Conservation (phyloP, 2,888 invertebrate genomes). For the Anorthoa munda region DNA sequence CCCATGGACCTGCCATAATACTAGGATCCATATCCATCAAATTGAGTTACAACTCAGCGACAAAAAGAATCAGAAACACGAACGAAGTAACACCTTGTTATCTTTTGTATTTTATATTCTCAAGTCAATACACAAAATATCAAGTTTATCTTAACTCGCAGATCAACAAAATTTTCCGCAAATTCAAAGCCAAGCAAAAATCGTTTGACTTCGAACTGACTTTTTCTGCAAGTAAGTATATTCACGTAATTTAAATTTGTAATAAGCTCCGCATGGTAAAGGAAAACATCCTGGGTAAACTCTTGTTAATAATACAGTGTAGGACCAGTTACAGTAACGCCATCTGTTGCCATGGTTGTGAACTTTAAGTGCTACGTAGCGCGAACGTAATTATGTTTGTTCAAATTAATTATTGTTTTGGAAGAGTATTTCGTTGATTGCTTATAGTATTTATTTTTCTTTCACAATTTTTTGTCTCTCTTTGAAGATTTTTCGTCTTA, state of each 20-base stretch:
- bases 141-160: conserved; percentile 10
- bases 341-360: conserved; percentile 54
- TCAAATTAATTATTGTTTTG: conserved; percentile 32
- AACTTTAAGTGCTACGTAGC: conserved; percentile 32
- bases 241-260: conserved; percentile 59
- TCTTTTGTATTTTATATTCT: not conserved
- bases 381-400: conserved; percentile 12
- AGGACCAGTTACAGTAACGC: conserved; percentile 35
- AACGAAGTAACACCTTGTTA: not conserved
- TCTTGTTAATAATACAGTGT: conserved; percentile 47
- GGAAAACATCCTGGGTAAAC: conserved; percentile 43
- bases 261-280: conserved; percentile 51
- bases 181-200: conserved; percentile 38
- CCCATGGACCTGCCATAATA: not conserved
- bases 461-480: not conserved
- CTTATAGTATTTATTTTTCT: not conserved
- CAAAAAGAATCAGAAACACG: not conserved
- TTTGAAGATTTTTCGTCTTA: not conserved
- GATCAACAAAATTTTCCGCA: conserved; percentile 34
- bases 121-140: conserved; percentile 1
- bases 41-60: not conserved
- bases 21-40: no score
- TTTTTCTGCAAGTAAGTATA: conserved; percentile 53
- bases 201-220: conserved; percentile 39
- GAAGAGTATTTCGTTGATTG: not conserved